phyloP scores from a whole-genome alignment of 2,888 invertebrate genomes.

The Himalopsyche kuldschensis region DNA sequence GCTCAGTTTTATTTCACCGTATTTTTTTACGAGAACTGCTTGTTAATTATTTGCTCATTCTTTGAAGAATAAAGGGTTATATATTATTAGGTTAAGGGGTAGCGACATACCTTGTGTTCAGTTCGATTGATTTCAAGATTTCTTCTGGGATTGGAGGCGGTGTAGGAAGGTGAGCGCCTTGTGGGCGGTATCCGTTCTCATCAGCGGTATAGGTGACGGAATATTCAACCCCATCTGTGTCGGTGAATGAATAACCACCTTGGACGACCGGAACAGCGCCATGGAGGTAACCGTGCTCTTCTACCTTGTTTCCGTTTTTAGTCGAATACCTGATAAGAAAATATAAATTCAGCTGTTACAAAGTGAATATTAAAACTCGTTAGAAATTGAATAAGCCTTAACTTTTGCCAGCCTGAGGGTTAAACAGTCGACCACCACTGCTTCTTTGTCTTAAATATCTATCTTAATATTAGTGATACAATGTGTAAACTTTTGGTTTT shows the following conservation, averaged over 20 bases:
- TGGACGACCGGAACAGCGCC: slow-evolving; percentile 48
- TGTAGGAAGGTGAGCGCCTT: slow-evolving; percentile 61
- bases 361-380: too few species aligned
- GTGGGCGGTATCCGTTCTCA: slow-evolving; percentile 60
- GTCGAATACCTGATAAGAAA: slow-evolving; percentile 59
- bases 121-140: slow-evolving; percentile 57
- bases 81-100: slow-evolving; percentile 11
- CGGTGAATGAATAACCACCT: slow-evolving; percentile 61
- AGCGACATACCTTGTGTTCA: slow-evolving; percentile 27
- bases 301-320: slow-evolving; percentile 65
- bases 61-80: too few species aligned
- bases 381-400: too few species aligned
- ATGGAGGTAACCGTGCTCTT: slow-evolving; percentile 51
- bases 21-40: too few species aligned
- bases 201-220: slow-evolving; percentile 61
- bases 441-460: too few species aligned
- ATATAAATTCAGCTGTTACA: too few species aligned
- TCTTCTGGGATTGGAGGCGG: slow-evolving; percentile 64
- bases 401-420: too few species aligned
- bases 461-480: too few species aligned
- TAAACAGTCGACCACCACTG: too few species aligned
- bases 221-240: slow-evolving; percentile 61
- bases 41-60: too few species aligned
- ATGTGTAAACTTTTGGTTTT: too few species aligned
- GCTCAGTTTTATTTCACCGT: too few species aligned